phyloP scores from a whole-genome alignment of 2,113 vertebrate genomes.

The Corythornis vintsioides region DNA sequence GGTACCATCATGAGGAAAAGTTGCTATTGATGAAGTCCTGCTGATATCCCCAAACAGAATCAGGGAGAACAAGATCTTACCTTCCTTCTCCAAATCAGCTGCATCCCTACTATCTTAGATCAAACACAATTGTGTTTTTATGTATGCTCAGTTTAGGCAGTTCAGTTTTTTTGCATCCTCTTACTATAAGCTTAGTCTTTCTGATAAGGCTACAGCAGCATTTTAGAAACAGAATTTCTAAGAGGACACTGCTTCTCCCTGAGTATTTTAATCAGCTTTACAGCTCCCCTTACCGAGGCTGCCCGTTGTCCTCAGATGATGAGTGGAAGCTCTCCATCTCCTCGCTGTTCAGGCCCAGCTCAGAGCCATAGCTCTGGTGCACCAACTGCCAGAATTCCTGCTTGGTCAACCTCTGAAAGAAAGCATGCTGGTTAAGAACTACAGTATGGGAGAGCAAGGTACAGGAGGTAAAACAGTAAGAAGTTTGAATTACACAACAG shows the following conservation, averaged over 20 bases:
- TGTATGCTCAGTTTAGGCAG: background rate
- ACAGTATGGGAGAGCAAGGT: background rate
- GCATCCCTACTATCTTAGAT: background rate
- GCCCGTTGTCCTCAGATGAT: constrained; percentile 76
- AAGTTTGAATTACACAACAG: constrained; percentile 55
- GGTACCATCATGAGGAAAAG: background rate
- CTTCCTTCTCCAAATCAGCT: background rate
- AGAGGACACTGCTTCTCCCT: background rate
- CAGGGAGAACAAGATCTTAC: background rate
- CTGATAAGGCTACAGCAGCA: background rate
- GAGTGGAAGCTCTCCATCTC: constrained; percentile 89
- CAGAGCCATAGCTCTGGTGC: constrained; percentile 91
- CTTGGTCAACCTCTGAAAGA: constrained; percentile 82
- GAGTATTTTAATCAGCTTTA: background rate
- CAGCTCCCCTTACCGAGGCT: constrained; percentile 77
- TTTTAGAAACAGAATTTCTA: background rate
- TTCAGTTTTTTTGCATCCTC: background rate
- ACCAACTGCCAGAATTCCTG: constrained; percentile 89
- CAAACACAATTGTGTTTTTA: background rate
- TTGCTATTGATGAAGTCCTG: background rate
- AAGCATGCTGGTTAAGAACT: constrained; percentile 14
- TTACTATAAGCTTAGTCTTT: background rate
- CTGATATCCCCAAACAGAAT: background rate
- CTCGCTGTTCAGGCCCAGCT: constrained; percentile 89
- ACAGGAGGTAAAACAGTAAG: constrained; percentile 10